Conservation (phyloP, 2,113 vertebrate species). For the Dicrurus megarhynchus region DNA sequence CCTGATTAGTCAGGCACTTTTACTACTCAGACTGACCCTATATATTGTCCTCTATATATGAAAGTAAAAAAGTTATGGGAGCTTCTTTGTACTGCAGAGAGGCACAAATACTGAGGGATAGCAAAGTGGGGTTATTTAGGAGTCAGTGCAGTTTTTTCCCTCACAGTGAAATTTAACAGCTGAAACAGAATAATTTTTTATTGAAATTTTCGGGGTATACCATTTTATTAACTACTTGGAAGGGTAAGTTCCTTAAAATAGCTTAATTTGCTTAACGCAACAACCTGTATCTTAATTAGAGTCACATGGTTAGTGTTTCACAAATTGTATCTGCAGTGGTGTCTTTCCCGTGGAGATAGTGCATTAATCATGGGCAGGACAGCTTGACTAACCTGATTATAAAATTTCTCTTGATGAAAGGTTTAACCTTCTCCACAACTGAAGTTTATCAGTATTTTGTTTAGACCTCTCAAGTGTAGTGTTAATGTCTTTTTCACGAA, state of each 20-base stretch:
- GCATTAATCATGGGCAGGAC: background rate
- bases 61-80: background rate
- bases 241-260: background rate
- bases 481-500: background rate
- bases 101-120: background rate
- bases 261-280: background rate
- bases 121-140: background rate
- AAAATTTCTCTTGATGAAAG: background rate
- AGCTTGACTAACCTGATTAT: background rate
- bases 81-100: background rate
- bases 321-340: background rate
- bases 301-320: background rate
- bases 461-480: background rate
- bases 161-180: background rate
- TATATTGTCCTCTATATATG: background rate
- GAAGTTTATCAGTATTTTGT: background rate
- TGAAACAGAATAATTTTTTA: background rate
- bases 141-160: conserved; percentile 3
- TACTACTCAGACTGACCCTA: background rate
- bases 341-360: background rate
- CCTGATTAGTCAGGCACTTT: background rate
- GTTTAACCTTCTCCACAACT: background rate
- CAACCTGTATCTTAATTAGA: conserved; percentile 24
- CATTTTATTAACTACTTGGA: background rate
- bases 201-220: background rate